These are phyloP conservation scores for Operophtera brumata DNA, from an alignment of 2,888 invertebrate species.

Conservation along the genomic window DNA sequence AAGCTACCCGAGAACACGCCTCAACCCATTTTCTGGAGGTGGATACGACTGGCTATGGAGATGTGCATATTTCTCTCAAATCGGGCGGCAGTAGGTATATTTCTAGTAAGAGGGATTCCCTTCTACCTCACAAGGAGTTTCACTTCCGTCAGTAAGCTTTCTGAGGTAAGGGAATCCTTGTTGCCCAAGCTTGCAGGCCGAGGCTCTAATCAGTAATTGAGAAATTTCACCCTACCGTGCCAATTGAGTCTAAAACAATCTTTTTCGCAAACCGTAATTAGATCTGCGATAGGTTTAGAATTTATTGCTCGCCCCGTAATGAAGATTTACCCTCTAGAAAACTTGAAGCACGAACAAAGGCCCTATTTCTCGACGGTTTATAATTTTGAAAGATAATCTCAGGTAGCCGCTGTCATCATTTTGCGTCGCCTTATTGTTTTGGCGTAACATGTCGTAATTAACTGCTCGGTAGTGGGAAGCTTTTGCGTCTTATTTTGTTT, in stretches of 20 bases:
- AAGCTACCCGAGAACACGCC: no score
- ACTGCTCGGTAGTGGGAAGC: constrained; percentile 19
- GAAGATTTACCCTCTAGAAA: constrained; percentile 70
- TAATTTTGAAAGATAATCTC: constrained; percentile 68
- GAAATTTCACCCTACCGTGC: constrained; percentile 25
- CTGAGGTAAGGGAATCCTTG: no score
- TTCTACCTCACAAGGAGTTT: no score
- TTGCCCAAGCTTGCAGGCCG: no score
- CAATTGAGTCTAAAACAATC: constrained; percentile 26
- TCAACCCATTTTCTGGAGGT: no score
- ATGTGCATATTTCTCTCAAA: no score
- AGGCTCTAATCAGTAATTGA: constrained; percentile 26
- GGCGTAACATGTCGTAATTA: constrained; percentile 32
- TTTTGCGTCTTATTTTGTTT: constrained; percentile 24
- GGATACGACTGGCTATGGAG: no score
- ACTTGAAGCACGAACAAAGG: constrained; percentile 55
- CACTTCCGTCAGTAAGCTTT: no score
- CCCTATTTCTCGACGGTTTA: constrained; percentile 53
- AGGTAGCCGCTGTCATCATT: constrained; percentile 61
- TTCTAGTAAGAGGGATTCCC: no score
- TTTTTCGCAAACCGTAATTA: constrained; percentile 42
- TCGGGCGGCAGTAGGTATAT: no score
- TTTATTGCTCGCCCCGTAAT: constrained; percentile 64
- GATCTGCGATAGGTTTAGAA: constrained; percentile 66
- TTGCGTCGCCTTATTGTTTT: constrained; percentile 37